phyloP scores from a whole-genome alignment of 2,888 invertebrate species.

The Marronus borbonicus region DNA sequence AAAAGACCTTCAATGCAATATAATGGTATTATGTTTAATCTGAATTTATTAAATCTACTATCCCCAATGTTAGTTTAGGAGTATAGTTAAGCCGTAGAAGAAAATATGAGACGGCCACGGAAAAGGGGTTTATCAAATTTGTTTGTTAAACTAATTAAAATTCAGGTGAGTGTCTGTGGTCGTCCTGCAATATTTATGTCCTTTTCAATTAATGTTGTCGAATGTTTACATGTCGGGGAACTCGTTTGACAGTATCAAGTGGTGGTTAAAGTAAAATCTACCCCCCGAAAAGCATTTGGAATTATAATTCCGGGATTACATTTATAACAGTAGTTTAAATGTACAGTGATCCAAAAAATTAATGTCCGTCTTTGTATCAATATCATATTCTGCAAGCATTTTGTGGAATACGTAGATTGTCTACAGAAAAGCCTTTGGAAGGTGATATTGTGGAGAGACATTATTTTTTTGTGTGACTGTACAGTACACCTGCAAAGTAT shows the following conservation, averaged over 20 bases:
- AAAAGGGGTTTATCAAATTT: slow-evolving; percentile 29
- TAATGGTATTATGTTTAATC: slow-evolving; percentile 19
- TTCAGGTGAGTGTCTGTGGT: slow-evolving; percentile 37
- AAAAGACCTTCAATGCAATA: not conserved
- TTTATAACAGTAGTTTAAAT: too few species aligned
- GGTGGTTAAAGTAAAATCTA: not conserved
- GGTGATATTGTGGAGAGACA: too few species aligned
- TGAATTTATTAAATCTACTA: slow-evolving; percentile 27
- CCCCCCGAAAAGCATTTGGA: not conserved
- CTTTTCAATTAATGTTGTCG: slow-evolving; percentile 26
- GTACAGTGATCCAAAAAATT: not conserved
- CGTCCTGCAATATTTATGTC: slow-evolving; percentile 8
- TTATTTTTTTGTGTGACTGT: not conserved
- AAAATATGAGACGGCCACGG: slow-evolving; percentile 16
- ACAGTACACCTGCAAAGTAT: slow-evolving; percentile 53
- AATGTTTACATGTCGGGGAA: slow-evolving; percentile 5
- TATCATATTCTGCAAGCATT: too few species aligned
- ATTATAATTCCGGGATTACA: too few species aligned
- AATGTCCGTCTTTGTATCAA: too few species aligned
- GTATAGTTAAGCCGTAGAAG: slow-evolving; percentile 18
- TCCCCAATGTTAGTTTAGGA: slow-evolving; percentile 29
- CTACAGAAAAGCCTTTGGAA: too few species aligned
- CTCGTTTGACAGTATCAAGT: not conserved
- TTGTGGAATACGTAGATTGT: too few species aligned
- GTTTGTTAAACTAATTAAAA: slow-evolving; percentile 24